These are phyloP conservation scores for Physeter macrocephalus DNA, from an alignment of 2,113 vertebrate genomes.

Conservation along the genomic window DNA sequence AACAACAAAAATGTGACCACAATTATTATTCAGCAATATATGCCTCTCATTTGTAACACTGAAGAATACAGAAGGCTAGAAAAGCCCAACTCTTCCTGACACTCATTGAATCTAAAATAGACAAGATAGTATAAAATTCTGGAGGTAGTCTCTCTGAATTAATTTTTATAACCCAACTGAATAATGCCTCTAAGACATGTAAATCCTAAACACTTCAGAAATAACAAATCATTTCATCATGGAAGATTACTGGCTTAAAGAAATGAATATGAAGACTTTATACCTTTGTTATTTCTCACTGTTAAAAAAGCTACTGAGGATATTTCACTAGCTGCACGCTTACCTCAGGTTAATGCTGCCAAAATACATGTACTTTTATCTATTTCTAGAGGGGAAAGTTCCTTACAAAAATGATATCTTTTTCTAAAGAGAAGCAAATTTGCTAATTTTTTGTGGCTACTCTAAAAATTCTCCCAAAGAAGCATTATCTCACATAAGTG, in stretches of 20 bases:
- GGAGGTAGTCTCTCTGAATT: constrained; percentile 44
- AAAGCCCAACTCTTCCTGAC: background rate
- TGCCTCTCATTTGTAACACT: background rate
- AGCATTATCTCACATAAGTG: background rate
- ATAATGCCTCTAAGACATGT: constrained; percentile 58
- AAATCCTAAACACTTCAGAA: constrained; percentile 66
- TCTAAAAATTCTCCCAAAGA: background rate
- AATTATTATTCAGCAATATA: constrained; percentile 1
- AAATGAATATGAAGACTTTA: constrained; percentile 35
- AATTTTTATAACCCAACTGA: constrained; percentile 57
- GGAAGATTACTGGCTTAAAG: constrained; percentile 64
- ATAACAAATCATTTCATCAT: constrained; percentile 59
- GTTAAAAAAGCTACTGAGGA: constrained; percentile 27
- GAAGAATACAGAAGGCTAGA: background rate
- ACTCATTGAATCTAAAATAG: constrained; percentile 33
- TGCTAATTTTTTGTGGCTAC: background rate
- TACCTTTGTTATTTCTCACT: constrained; percentile 3
- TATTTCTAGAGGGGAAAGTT: background rate
- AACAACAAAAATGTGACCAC: background rate
- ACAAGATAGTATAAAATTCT: constrained; percentile 38
- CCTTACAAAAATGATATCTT: background rate
- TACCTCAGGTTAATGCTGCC: constrained; percentile 38
- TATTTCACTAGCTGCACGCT: constrained; percentile 6
- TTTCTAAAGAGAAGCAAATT: constrained; percentile 22
- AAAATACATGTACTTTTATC: background rate